Conservation (phyloP, 2,888 invertebrate genomes). For the Coenonympha arcania region DNA sequence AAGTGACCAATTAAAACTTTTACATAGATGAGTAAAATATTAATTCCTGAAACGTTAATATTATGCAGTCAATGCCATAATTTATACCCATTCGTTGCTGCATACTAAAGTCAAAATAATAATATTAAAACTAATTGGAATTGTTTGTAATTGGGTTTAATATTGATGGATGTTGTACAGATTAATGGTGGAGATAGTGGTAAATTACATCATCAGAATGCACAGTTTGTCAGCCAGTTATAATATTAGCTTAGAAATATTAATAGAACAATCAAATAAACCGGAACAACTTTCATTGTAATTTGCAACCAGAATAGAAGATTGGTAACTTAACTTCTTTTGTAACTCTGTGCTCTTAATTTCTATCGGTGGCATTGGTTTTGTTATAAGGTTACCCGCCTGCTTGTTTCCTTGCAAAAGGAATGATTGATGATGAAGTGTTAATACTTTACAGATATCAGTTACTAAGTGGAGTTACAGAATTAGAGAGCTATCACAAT, state of each 20-base stretch:
- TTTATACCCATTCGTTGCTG: neutral
- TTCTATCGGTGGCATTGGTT: no score
- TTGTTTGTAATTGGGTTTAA: slow-evolving; percentile 1
- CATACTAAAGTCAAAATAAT: neutral
- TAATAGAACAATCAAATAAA: neutral
- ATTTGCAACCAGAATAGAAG: no score
- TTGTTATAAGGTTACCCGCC: no score
- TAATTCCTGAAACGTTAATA: no score
- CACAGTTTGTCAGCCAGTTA: neutral
- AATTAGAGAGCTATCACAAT: slow-evolving; percentile 85
- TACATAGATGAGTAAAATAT: no score
- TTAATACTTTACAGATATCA: slow-evolving; percentile 77
- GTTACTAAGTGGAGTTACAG: slow-evolving; percentile 88
- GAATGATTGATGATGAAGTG: no score
- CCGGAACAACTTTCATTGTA: no score
- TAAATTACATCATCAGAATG: neutral
- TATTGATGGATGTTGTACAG: neutral
- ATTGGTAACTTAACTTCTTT: no score
- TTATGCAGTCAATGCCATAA: neutral
- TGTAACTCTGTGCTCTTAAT: no score
- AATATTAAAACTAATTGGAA: neutral
- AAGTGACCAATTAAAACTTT: no score
- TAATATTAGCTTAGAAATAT: neutral
- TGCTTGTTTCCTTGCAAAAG: no score
- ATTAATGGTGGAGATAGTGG: neutral